Evolutionary conservation across 2,113 vertebrate genomes (phyloP), one percentile per base, ranked within the genome.

Genomic region (Rostratula benghalensis): DNA sequence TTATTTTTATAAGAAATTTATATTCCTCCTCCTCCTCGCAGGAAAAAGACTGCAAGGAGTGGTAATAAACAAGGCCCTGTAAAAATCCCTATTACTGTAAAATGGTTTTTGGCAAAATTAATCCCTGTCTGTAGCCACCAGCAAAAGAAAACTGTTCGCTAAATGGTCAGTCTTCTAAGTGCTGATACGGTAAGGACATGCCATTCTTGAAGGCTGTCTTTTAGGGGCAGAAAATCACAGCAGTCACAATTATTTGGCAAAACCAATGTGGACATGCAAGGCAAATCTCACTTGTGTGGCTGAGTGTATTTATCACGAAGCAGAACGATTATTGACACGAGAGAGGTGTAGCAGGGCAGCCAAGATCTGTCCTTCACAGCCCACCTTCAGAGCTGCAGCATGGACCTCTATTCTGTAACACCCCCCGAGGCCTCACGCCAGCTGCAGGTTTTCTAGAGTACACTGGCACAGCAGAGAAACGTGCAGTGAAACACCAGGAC

Each of bases 391-490:
- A 76, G 67, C 57, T 51, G 43, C 23, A n/a, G 60, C 60, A 11
- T 0, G 5, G 37, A 41, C 11, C 39, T 30, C 50, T 24, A 2
- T 13, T 48, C 50, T 75, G 28, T 5, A 14, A 41, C 25, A 48
- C 45, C 21, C 65, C 46, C 48, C 0, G 0, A 33, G 37, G 22
- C 59, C 53, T 83, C 67, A 11, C 6, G 41, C 48, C 67, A 85
- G 35, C 85, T 59, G 63, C 45, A 57, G 45, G 19, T 77, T 83
- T 76, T 76, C 57, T 50, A 12, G 41, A 69, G 12, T 21, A 27
- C 0, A 0, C 0, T 80, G 59, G 48, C 83, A 73, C 50, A 79
- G 60, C 54, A 43, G 8, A 80, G 30, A 63, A 89, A 65, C 0
- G 21, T 35, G 30, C 59, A 51, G 14, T 43, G 20, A 27, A 85